phyloP scores from a whole-genome alignment of 2,888 invertebrate genomes.

The Pharmacophagus antenor region DNA sequence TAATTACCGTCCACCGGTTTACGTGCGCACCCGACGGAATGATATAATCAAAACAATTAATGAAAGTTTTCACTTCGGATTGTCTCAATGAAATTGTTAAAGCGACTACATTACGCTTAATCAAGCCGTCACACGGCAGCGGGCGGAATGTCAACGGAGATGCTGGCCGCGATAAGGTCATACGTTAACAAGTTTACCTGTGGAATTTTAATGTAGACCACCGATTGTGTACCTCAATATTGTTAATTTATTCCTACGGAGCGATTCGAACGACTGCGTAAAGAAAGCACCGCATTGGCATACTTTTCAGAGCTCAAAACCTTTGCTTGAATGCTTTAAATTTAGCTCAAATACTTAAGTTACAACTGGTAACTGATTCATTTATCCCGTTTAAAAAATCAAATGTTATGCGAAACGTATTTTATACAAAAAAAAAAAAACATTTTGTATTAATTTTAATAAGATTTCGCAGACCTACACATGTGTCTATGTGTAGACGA shows the following conservation, averaged over 20 bases:
- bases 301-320: too few species aligned
- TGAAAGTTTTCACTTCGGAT: constrained; percentile 2
- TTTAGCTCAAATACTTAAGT: too few species aligned
- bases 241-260: neutral
- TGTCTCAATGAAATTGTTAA: neutral
- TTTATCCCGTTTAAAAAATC: too few species aligned
- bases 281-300: neutral
- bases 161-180: neutral
- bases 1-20: neutral
- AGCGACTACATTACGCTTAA: constrained; percentile 2
- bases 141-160: neutral
- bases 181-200: neutral
- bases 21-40: neutral
- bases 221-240: neutral
- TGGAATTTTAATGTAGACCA: neutral
- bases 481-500: too few species aligned
- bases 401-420: too few species aligned
- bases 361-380: too few species aligned
- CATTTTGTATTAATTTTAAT: too few species aligned
- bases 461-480: too few species aligned
- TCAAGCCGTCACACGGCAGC: neutral
- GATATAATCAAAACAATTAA: neutral
- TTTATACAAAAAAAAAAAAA: too few species aligned
- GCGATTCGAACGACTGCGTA: neutral
- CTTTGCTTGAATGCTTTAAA: too few species aligned